Evolutionary conservation across 2,888 invertebrate species (phyloP), one percentile per base, ranked within the genome.

Genomic region (Noctuana brunneofusca): DNA sequence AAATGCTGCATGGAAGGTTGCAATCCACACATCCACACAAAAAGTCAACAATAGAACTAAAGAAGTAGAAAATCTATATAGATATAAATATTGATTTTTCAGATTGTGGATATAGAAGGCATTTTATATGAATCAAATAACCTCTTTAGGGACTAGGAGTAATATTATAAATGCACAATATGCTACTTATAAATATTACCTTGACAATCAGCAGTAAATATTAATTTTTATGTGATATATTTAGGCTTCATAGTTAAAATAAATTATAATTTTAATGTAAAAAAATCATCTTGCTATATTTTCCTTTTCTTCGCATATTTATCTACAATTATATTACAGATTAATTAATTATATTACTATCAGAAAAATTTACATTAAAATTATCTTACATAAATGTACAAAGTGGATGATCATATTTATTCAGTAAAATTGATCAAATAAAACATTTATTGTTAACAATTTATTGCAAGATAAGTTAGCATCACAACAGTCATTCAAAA

Each of bases 401-500:
- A 38, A 38, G 14, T 6, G 6, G 35, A 35, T 38, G 38, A 1
- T 4, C n/a, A 38, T 3, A 6, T 14, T 14, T 35, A 35, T 35
- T 12, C 3, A 12, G 14, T 48, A 11, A 22, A 48, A 8, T 48
- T 3, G n/a, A 11, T 22, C 1, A 6, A 49, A 20, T n/a, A 32
- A 57, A 32, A 27, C 12, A 12, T 32, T 46, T 8, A 2, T 16
- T 30, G 5, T 32, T 30, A 30, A 56, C 32, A 32, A 18, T 56
- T 58, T 52, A 41, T 58, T 58, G 18, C 20, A 52, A 58, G 20
- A 58, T 58, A 48, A 49, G 46, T 54, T n/a, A n/a, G n/a, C n/a
- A n/a, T n/a, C n/a, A 18, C 5, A 52, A 58, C 49, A 58, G 18
- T 58, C 30, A 49, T 12, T 12, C n/a, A 48, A 46, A 20, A 46